A percentile compares a stretch with the other conserved stretches of the same genome.
Evolutionary conservation across 2,888 invertebrate genomes (phyloP).

Genomic region (Malthinus flaveolus): DNA sequence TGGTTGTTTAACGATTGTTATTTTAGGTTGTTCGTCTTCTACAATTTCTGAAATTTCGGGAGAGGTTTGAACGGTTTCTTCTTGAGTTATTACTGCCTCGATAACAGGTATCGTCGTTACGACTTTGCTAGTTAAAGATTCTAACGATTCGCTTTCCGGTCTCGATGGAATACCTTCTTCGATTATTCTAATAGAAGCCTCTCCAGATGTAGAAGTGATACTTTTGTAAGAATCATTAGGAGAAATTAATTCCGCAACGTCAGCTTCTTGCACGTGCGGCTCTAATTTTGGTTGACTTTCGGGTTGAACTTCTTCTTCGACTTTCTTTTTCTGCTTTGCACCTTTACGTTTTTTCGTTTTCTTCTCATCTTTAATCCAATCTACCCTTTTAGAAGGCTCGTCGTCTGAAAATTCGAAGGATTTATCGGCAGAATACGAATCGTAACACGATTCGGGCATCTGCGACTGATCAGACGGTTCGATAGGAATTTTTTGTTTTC

Average conservation of each 20-base stretch:
- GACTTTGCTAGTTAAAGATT: slow-evolving; percentile 54
- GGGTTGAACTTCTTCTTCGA: slow-evolving; percentile 41
- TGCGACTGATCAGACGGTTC: slow-evolving; percentile 58
- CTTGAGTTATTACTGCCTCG: slow-evolving; percentile 62
- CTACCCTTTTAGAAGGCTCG: slow-evolving; percentile 37
- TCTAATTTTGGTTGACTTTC: slow-evolving; percentile 18
- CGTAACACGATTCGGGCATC: slow-evolving; percentile 56
- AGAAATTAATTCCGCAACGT: slow-evolving; percentile 57
- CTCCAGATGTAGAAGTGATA: slow-evolving; percentile 62
- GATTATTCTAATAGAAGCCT: slow-evolving; percentile 65
- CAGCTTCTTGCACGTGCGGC: slow-evolving; percentile 46
- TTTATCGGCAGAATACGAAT: slow-evolving; percentile 46
- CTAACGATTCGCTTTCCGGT: slow-evolving; percentile 60
- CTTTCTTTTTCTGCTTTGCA: slow-evolving; percentile 43
- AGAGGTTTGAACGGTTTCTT: slow-evolving; percentile 63
- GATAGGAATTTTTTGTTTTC: slow-evolving; percentile 54
- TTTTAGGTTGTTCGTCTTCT: slow-evolving; percentile 47
- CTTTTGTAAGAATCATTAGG: slow-evolving; percentile 64
- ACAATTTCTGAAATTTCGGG: slow-evolving; percentile 55
- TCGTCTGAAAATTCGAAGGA: slow-evolving; percentile 53
- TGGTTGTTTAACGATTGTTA: slow-evolving; percentile 46
- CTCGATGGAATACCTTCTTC: slow-evolving; percentile 66
- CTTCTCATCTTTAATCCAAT: slow-evolving; percentile 42
- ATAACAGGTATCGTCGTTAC: slow-evolving; percentile 63
- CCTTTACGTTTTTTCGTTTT: slow-evolving; percentile 49